phyloP scores from a whole-genome alignment of 53 echinoderm and acorn worm genomes.

The Arbacia lixula region DNA sequence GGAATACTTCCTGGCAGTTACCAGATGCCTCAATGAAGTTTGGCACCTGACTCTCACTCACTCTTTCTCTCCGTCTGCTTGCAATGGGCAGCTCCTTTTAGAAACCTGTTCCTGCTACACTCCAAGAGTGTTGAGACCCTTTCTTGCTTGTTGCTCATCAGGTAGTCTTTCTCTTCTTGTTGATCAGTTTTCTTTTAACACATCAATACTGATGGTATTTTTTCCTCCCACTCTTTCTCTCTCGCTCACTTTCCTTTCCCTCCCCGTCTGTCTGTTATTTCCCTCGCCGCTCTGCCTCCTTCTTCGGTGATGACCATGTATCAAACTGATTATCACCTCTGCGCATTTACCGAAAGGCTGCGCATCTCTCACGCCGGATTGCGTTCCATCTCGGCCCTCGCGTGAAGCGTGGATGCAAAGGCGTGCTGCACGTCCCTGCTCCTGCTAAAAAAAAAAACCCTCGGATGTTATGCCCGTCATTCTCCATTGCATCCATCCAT shows the following conservation, averaged over 20 bases:
- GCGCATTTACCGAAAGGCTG: slow-evolving; percentile 10
- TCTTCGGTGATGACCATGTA: slow-evolving; percentile 14
- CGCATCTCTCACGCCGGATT: slow-evolving; percentile 21
- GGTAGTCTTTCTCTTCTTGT: too few species aligned
- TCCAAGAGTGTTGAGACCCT: neutral
- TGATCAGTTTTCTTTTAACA: too few species aligned
- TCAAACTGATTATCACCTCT: slow-evolving; percentile 33
- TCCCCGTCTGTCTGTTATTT: neutral
- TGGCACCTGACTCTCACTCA: neutral
- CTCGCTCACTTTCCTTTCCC: neutral
- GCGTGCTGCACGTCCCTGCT: slow-evolving; percentile 10
- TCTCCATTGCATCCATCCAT: too few species aligned
- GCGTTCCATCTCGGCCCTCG: slow-evolving; percentile 33
- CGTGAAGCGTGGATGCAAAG: neutral
- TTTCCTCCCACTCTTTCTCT: neutral
- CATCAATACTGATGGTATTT: neutral
- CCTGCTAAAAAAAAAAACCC: too few species aligned
- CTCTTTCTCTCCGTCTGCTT: neutral
- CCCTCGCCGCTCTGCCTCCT: slow-evolving; percentile 13
- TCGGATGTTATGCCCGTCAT: too few species aligned
- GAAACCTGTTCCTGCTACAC: neutral
- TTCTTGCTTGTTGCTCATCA: too few species aligned
- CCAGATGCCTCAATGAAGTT: slow-evolving; percentile 16
- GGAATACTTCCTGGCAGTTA: slow-evolving; percentile 23
- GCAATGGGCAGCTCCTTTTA: neutral